A percentile compares a stretch with the other conserved stretches of the same genome.
phyloP scores from a whole-genome alignment of 2,113 vertebrate genomes.

The Microtus oregoni region DNA sequence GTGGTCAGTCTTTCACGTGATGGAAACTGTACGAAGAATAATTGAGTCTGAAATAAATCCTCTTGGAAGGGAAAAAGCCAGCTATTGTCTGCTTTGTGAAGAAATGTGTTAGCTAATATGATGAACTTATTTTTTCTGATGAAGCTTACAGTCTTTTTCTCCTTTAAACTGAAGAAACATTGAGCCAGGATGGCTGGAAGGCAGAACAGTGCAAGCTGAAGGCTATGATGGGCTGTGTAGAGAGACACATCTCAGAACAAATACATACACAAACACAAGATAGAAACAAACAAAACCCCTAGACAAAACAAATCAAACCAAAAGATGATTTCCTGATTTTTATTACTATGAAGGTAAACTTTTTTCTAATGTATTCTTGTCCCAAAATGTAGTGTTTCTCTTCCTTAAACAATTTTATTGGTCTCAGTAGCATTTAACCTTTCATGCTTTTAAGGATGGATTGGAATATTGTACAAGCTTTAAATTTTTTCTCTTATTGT shows the following conservation, averaged over 20 bases:
- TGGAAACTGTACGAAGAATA: background rate
- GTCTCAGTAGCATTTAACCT: background rate
- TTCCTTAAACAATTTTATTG: slow-evolving; percentile 39
- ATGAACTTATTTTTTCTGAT: background rate
- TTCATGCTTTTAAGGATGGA: background rate
- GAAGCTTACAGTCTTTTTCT: background rate
- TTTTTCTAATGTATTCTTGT: slow-evolving; percentile 28
- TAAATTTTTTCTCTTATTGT: background rate
- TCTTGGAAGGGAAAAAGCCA: background rate
- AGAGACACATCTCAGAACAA: background rate
- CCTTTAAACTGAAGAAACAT: background rate
- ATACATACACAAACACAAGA: background rate
- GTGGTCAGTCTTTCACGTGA: background rate
- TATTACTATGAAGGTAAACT: background rate
- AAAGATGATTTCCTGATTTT: slow-evolving; percentile 4
- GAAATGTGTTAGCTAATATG: background rate
- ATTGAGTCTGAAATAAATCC: background rate
- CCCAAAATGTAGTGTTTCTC: background rate
- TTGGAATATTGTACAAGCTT: background rate
- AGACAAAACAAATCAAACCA: too few species aligned
- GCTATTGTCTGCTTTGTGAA: background rate
- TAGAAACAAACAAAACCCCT: background rate
- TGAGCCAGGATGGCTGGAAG: background rate
- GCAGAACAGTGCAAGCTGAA: background rate
- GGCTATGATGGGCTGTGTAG: background rate